phyloP scores from a whole-genome alignment of 2,888 invertebrate genomes.

The Vandiemenella viatica region DNA sequence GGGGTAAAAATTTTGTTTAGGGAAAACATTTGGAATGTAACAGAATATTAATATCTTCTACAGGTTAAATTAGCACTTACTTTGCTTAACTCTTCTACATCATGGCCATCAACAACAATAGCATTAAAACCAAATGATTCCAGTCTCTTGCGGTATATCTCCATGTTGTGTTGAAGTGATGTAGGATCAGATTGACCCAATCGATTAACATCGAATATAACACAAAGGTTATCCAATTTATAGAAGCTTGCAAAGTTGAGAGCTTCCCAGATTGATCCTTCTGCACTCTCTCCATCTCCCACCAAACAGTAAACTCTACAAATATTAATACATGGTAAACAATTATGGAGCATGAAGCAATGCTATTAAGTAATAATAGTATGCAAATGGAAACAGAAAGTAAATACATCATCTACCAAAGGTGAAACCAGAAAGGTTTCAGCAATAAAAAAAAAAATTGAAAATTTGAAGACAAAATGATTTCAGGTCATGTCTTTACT shows the following conservation, averaged over 20 bases:
- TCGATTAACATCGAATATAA: constrained; percentile 93
- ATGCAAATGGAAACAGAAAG: too few species aligned
- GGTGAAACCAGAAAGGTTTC: too few species aligned
- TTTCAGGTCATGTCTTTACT: too few species aligned
- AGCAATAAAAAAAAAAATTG: too few species aligned
- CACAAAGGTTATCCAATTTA: constrained; percentile 89
- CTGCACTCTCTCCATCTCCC: constrained; percentile 97
- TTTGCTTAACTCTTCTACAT: constrained; percentile 78
- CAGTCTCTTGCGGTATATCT: constrained; percentile 67
- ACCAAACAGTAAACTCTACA: constrained; percentile 83
- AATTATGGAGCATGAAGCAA: too few species aligned
- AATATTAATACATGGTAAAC: constrained; percentile 12
- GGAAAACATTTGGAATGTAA: too few species aligned
- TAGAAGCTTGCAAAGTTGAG: constrained; percentile 89
- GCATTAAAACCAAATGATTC: constrained; percentile 87
- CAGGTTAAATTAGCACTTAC: too few species aligned
- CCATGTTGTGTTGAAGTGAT: constrained; percentile 73
- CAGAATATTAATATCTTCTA: too few species aligned
- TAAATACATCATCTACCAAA: too few species aligned
- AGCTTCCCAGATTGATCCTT: constrained; percentile 97
- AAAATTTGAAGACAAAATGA: too few species aligned
- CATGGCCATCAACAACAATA: constrained; percentile 90
- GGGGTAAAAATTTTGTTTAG: too few species aligned
- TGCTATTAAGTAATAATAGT: too few species aligned
- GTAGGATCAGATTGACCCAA: constrained; percentile 96